Conservation (phyloP, 2,113 vertebrate genomes). For the Mus spicilegus region DNA sequence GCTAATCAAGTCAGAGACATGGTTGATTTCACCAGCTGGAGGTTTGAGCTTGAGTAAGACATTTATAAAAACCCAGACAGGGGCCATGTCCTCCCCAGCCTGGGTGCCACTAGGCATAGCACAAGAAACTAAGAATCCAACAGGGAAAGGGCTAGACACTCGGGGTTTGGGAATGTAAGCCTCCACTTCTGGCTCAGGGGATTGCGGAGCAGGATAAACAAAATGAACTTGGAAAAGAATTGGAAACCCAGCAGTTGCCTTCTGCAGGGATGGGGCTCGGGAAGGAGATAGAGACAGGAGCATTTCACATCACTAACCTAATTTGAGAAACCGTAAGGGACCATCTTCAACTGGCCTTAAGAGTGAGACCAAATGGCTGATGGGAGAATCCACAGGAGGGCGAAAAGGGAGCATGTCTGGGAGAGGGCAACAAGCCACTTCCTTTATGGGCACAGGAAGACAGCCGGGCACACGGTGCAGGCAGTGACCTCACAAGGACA, state of each 20-base stretch:
- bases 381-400: slow-evolving; percentile 81
- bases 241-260: slow-evolving; percentile 76
- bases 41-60: slow-evolving; percentile 86
- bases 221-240: slow-evolving; percentile 81
- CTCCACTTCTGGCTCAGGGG: slow-evolving; percentile 81
- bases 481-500: too few relatives aligned
- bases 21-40: slow-evolving; percentile 87
- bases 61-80: slow-evolving; percentile 86
- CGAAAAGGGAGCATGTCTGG: slow-evolving; percentile 67
- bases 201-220: slow-evolving; percentile 65
- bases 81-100: slow-evolving; percentile 82
- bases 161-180: slow-evolving; percentile 77
- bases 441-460: slow-evolving; percentile 75
- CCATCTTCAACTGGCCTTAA: slow-evolving; percentile 74
- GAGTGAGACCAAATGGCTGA: slow-evolving; percentile 74
- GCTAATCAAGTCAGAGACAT: slow-evolving; percentile 86
- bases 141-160: slow-evolving; percentile 71
- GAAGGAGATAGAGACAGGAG: slow-evolving; percentile 67
- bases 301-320: slow-evolving; percentile 82
- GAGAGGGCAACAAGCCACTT: slow-evolving; percentile 75
- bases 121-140: slow-evolving; percentile 90
- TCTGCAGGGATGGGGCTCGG: slow-evolving; percentile 53
- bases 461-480: slow-evolving; percentile 66
- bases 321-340: slow-evolving; percentile 71
- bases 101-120: slow-evolving; percentile 86